Evolutionary conservation across 2,888 invertebrate species (phyloP), one percentile per base, ranked within the genome.

Genomic region (Ischnus inquisitorius): DNA sequence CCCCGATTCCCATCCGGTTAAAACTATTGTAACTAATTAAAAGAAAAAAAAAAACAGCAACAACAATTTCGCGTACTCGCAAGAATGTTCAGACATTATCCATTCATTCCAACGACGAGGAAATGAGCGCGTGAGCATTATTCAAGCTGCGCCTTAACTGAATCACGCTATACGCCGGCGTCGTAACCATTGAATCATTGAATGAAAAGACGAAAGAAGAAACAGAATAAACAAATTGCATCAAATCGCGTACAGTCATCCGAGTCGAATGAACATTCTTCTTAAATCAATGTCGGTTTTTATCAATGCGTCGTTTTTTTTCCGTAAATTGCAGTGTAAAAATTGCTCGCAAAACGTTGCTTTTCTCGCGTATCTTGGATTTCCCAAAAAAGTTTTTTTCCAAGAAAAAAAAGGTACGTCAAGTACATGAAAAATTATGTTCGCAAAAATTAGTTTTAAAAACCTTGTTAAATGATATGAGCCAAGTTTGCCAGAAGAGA

Each of bases 1-100:
- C 86, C 77, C 79, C 67, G 12, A 19, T 8, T 46, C 14, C 46
- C 22, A 43, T 14, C 41, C 84, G 65, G 75, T 78, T 79, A 75
- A n/a, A n/a, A 71, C 65, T 57, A 65, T 65, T 74, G 64, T 77
- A 68, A 43, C 43, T 54, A 72, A 77, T 57, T 77, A 68, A 12
- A 60, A 39, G 43, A 19, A 39, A 19, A 48, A 67, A n/a, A n/a
- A n/a, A n/a, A n/a, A n/a, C n/a, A n/a, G n/a, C n/a, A n/a, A n/a
- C n/a, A n/a, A n/a, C n/a, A n/a, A 67, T 19, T 46, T 25, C 72
- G 57, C 57, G 57, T 43, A 67, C 28, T 62, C 25, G 39, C 48
- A n/a, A 46, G 34, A 34, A 64, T 39, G 64, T 34, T 64, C 64
- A 39, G 39, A 64, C 16, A 39, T 60, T 14, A 60, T 3, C n/a